Evolutionary conservation across 1,140 invertebrate genomes (phyloP), one percentile per base, ranked within the genome.

Genomic region (Heliconius congener): DNA sequence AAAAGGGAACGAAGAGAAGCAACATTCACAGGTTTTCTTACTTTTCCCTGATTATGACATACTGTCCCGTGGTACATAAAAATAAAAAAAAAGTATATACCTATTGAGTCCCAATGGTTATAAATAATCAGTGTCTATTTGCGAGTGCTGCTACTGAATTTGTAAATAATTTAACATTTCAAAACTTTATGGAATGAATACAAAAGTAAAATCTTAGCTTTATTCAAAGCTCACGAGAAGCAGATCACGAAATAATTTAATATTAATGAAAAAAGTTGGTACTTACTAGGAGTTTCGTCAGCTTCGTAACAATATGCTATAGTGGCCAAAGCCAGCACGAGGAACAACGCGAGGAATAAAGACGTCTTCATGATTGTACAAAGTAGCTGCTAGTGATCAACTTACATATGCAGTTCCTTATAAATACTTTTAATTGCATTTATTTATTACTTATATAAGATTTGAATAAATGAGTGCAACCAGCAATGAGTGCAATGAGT

Each of bases 181-280:
- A 23, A 66, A 27, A 66, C 60, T 66, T 57, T 9, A 27, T 27
- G 23, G 60, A 30, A 66, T 30, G 27, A 66, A 30, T 27, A 66
- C 9, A 66, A 30, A 66, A 66, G 23, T 66, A 27, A 27, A 16
- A 66, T 37, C 27, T 66, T 27, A 30, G 11, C 8, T 30, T n/a
- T n/a, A 57, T 9, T 19, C 23, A 57, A 57, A 57, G 8, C n/a
- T 57, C 55, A 57, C 19, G 55, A 57, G n/a, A 57, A 57, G 55
- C n/a, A 57, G 55, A 57, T 57, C n/a, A 57, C n/a, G 55, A 57
- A 57, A 57, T 23, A 23, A 27, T 66, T 66, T 66, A 66, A 66
- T 27, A 66, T 66, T 30, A 27, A 66, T 66, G 60, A 66, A 30
- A 66, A 16, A 66, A 66, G 60, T 66, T 66, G 8, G 11, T 30